Base-by-base conservation (phyloP, 2,797 vertebrate genomes). In the Semotilus atromaculatus region DNA sequence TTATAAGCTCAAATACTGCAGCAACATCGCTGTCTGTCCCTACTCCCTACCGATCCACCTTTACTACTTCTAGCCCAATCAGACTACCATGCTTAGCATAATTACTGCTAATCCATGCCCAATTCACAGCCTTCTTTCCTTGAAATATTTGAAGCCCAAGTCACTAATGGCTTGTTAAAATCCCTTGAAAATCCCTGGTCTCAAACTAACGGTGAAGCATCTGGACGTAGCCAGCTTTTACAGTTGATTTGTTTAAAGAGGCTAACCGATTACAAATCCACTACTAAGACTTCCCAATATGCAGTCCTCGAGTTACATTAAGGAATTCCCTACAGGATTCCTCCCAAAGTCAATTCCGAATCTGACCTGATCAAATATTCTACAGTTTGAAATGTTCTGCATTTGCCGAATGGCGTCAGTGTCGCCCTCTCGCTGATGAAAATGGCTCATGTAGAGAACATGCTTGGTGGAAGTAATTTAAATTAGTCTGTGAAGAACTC, bases 191-290 rank as follows among this genome's bases (percentile, higher is more conserved):
- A 88, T 86, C 85, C 82, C 60, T 21, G 66, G 76, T 80, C 73
- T 62, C 83, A 48, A 70, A 71, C 62, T 85, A 83, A 80, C 64
- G n/a, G 80, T 79, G 62, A 74, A 84, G 83, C 81, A 62, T 77
- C 60, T 60, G 43, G 60, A 82, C 80, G 76, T 66, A 67, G 51
- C 43, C 76, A 71, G 82, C 79, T 81, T 88, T 90, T 86, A 86
- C 87, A 88, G 88, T 87, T 89, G 87, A 87, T 87, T 89, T 87
- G 83, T 87, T 87, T 88, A 78, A 89, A 87, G 67, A 71, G 75
- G 79, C 72, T 89, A 89, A 89, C 85, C 73, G 73, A 83, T 86
- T 84, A 85, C 83, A 89, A 86, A 90, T 90, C 88, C 86, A 87
- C 51, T 10, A 23, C 62, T 86, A 73, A 89, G 85, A 85, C 86